These are phyloP conservation scores for Vanessa tameamea DNA, from an alignment of 1,140 invertebrate species.

Conservation along the genomic window DNA sequence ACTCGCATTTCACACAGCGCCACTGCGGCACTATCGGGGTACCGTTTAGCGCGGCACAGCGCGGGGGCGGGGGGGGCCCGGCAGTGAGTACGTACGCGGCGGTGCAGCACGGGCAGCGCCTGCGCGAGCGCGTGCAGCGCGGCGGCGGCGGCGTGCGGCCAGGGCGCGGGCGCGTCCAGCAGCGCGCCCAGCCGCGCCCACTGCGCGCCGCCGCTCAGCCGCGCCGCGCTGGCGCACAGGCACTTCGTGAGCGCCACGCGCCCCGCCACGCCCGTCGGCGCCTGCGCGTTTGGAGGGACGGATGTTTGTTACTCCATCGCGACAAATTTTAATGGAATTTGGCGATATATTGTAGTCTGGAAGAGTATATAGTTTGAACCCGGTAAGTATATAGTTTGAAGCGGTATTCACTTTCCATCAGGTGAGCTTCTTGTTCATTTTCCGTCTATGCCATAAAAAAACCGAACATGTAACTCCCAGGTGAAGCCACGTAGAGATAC, in stretches of 20 bases:
- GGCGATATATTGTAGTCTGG: no score
- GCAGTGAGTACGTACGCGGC: slow-evolving; percentile 81
- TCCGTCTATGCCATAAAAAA: no score
- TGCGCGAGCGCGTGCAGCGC: slow-evolving; percentile 85
- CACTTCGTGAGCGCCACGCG: slow-evolving; percentile 56
- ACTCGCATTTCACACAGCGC: no score
- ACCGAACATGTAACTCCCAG: no score
- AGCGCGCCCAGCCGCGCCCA: slow-evolving; percentile 83
- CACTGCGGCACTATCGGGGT: no score
- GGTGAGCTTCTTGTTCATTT: no score
- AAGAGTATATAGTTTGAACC: no score
- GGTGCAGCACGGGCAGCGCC: slow-evolving; percentile 61
- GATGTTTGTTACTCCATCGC: background rate
- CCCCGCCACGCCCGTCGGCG: slow-evolving; percentile 56
- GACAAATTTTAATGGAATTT: background rate
- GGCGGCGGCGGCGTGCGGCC: slow-evolving; percentile 87
- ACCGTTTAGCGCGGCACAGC: no score
- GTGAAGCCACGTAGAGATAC: no score
- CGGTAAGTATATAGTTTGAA: no score
- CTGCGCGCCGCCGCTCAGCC: slow-evolving; percentile 46
- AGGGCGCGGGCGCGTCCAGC: slow-evolving; percentile 85
- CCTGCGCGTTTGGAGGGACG: slow-evolving; percentile 33
- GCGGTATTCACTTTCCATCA: no score
- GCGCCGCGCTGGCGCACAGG: slow-evolving; percentile 82
- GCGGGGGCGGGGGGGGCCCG: no score